Percentiles rank a stretch among this genome's conserved stretches.
Conservation (phyloP, 2,888 invertebrate species). For the Rhorus exstirpatorius region DNA sequence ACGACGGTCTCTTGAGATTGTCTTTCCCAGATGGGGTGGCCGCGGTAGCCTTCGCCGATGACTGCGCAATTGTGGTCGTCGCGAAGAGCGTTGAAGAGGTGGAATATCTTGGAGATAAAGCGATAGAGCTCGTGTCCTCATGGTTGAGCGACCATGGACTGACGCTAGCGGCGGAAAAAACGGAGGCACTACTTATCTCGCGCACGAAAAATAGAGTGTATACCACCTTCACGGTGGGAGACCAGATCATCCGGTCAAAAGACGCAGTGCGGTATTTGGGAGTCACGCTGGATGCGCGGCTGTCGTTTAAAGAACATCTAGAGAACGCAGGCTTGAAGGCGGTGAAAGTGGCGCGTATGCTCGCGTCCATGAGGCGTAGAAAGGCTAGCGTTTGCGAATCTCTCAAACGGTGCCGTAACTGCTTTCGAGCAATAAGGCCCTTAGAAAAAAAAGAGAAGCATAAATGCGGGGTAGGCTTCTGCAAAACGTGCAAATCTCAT, state of each 20-base stretch:
- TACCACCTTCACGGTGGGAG: not conserved
- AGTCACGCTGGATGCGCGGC: not conserved
- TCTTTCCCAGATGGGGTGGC: not conserved
- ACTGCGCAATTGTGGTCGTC: not conserved
- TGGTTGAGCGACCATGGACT: slow-evolving; percentile 32
- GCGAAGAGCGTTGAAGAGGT: slow-evolving; percentile 15
- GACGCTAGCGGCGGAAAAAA: slow-evolving; percentile 25
- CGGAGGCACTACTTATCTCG: slow-evolving; percentile 31
- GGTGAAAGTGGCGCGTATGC: no score
- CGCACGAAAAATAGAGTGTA: not conserved
- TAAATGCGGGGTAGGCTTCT: no score
- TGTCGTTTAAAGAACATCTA: no score
- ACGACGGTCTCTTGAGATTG: slow-evolving; percentile 43
- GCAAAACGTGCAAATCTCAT: no score
- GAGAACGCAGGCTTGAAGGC: no score
- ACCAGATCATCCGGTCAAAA: not conserved
- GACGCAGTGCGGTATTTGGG: slow-evolving; percentile 3
- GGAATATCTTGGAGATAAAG: slow-evolving; percentile 12
- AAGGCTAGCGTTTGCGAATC: no score
- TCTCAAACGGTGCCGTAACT: no score
- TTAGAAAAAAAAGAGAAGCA: no score
- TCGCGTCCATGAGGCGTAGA: slow-evolving; percentile 66
- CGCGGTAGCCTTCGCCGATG: slow-evolving; percentile 18
- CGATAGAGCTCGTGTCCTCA: not conserved
- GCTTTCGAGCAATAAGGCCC: no score